Evolutionary conservation across 2,888 invertebrate genomes (phyloP), one percentile per base, ranked within the genome.

Genomic region (Spicauda simplicius): DNA sequence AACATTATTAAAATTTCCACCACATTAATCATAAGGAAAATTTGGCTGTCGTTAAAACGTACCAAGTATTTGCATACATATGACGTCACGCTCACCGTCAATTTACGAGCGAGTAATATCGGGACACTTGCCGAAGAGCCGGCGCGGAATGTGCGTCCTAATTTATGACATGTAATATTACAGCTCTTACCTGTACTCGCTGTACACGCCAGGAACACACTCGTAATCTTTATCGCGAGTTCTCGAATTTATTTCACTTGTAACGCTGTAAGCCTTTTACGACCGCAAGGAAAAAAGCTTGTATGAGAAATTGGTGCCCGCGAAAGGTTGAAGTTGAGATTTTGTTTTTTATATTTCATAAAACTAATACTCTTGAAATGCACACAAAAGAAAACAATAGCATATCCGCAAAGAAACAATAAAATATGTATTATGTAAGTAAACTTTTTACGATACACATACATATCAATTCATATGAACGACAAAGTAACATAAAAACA

Each of bases 81-180:
- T 77, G 72, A 74, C 73, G 73, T 67, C 64, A 72, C 77, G 73
- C 75, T 77, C 75, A 74, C 72, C 79, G 77, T 80, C 79, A 85
- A 87, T 88, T 88, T 88, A 90, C 86, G 82, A 78, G 79, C 83
- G 80, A 86, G 88, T 90, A 89, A 90, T 89, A 90, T 89, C 82
- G 81, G 83, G 86, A 88, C 86, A 84, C 86, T 87, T 87, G 86
- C 84, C 79, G 81, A 83, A 83, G 79, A 80, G 84, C 84, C 81
- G 84, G 83, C 82, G 79, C 57, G 77, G 80, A 80, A 82, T 83
- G 86, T 83, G 86, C 78, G 76, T 73, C 78, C 78, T 88, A 88
- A 89, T 88, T 89, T 90, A 90, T 88, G 86, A 80, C 80, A 83
- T 75, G 87, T 88, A 87, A 89, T 88, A 88, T 87, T 85, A 80